phyloP scores from a whole-genome alignment of 1,140 invertebrate genomes.

The Procambarus clarkii region DNA sequence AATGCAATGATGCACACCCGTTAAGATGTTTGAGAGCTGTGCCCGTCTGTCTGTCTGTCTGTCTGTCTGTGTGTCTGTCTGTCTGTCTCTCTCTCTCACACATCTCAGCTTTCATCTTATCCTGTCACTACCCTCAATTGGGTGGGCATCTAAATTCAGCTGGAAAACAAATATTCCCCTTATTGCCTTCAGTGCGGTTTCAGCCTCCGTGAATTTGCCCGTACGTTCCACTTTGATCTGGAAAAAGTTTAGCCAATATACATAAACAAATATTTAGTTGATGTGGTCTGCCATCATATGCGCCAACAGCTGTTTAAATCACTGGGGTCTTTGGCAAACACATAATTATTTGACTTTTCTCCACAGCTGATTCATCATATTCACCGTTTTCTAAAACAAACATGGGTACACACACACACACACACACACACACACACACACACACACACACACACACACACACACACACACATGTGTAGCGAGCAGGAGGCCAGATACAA shows the following conservation, averaged over 20 bases:
- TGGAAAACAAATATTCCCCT: neutral
- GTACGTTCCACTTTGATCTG: neutral
- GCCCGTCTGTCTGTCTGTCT: neutral
- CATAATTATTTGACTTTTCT: neutral
- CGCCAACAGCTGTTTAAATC: neutral
- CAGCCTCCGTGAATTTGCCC: neutral
- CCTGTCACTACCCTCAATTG: neutral
- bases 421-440: neutral
- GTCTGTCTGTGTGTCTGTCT: neutral
- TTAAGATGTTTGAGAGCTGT: neutral
- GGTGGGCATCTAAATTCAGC: neutral
- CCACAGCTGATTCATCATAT: neutral
- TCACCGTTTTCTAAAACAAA: neutral
- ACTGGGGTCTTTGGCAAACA: neutral
- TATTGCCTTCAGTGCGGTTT: neutral
- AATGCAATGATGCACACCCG: neutral
- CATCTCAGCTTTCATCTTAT: neutral
- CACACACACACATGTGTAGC: neutral
- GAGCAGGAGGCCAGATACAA: no score
- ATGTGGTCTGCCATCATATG: neutral
- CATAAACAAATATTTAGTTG: neutral
- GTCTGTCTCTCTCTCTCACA: neutral
- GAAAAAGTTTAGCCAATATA: neutral
- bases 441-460: neutral
- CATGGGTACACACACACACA: no score